Base-by-base conservation (phyloP, 2,888 invertebrate species). In the Spodoptera picta region DNA sequence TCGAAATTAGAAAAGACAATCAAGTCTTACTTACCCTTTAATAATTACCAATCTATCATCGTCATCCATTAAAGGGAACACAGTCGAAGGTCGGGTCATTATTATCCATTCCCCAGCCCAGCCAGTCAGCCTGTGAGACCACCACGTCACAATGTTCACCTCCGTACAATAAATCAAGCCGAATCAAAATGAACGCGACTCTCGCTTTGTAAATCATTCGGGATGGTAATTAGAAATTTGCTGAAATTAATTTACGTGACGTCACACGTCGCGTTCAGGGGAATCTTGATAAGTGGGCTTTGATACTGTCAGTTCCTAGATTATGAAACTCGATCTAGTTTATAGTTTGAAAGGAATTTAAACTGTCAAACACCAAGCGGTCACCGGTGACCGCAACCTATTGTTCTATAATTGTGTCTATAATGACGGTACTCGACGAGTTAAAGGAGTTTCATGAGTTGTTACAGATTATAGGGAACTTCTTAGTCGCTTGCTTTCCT, bases 201-300 rank as follows among this genome's bases (percentile, higher is more conserved):
- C 48, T 49, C 65, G 68, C 77, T 77, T 72, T 72, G 74, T 77
- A 73, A 75, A 77, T 77, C 70, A 78, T 53, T 60, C 60, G 46
- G 55, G 42, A 64, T 67, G 43, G 75, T 70, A 75, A 75, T 73
- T 77, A 77, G 75, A 75, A 77, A 75, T 75, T 72, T 68, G 49
- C 62, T 49, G 62, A 50, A 73, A 75, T 72, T 75, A 73, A 77
- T 75, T 73, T 75, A 42, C 9, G 58, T 67, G 47, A 70, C 63
- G 61, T 69, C 54, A 71, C n/a, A 5, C 53, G 49, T 41, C 54
- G 41, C 42, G 59, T 48, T 23, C 24, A 36, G 58, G n/a, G 36
- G 44, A 50, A 54, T 64, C 54, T 64, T 62, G 56, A 64, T 69
- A 69, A 68, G 47, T 59, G 60, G 57, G 47, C 52, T 54, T 53